Conservation (phyloP, 1,140 invertebrate genomes). For the Drosophila arizonae region DNA sequence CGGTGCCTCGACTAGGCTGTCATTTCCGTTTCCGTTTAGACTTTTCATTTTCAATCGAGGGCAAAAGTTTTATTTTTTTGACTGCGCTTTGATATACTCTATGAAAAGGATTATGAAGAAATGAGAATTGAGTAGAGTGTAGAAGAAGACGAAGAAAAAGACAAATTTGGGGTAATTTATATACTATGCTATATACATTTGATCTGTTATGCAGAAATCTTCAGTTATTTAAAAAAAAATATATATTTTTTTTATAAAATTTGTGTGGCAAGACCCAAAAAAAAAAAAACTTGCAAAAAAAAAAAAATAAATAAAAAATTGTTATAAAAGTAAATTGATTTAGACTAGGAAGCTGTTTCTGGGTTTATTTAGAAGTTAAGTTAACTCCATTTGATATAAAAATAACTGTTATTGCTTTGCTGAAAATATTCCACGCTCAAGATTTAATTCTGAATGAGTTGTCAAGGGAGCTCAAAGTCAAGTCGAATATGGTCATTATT, state of each 20-base stretch:
- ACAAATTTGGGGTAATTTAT: too few species aligned
- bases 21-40: constrained; percentile 51
- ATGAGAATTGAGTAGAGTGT: background rate
- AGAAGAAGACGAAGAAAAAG: too few species aligned
- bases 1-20: constrained; percentile 30
- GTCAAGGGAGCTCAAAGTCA: too few species aligned
- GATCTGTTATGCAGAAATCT: too few species aligned
- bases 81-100: background rate
- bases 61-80: background rate
- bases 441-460: too few species aligned
- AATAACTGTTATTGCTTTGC: background rate
- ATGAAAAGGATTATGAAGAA: background rate
- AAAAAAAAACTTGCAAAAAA: background rate
- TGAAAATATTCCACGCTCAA: background rate
- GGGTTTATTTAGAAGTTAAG: too few species aligned
- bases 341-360: too few species aligned
- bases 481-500: too few species aligned
- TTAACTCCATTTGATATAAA: too few species aligned
- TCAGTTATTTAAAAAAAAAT: background rate
- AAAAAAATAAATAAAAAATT: background rate
- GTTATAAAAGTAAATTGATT: background rate
- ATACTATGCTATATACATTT: too few species aligned
- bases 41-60: constrained; percentile 46
- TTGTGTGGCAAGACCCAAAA: too few species aligned
- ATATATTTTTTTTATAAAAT: background rate